Conservation (phyloP, 2,113 vertebrate species). For the Ascaphus truei region DNA sequence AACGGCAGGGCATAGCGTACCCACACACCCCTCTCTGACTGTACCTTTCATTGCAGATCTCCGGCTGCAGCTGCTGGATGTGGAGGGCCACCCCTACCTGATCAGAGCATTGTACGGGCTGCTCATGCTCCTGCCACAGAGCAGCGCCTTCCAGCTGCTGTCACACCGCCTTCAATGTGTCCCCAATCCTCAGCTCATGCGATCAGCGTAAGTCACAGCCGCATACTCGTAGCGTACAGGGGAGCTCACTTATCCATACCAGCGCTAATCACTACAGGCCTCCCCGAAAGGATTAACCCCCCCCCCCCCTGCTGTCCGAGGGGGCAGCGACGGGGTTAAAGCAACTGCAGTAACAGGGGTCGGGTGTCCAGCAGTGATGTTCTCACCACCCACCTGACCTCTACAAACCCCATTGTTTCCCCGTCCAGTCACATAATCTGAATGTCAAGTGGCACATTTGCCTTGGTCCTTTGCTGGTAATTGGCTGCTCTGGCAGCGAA, state of each 20-base stretch:
- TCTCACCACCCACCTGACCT: too few species aligned
- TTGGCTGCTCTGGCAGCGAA: too few species aligned
- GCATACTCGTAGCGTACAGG: rapidly evolving
- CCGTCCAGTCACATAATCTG: too few species aligned
- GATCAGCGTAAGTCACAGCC: slow-evolving; percentile 61
- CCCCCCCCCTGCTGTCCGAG: not conserved
- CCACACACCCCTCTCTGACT: not conserved
- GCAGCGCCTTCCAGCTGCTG: slow-evolving; percentile 93
- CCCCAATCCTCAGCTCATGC: slow-evolving; percentile 94
- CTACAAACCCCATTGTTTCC: too few species aligned
- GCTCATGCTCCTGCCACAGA: slow-evolving; percentile 96
- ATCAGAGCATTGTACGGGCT: slow-evolving; percentile 94
- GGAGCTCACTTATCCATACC: not conserved
- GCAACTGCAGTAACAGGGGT: too few species aligned
- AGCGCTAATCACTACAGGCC: not conserved
- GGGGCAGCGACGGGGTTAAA: too few species aligned
- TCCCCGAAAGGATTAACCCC: not conserved
- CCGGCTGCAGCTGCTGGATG: slow-evolving; percentile 89
- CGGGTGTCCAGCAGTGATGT: too few species aligned
- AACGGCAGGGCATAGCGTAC: not conserved
- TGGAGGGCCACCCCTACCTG: slow-evolving; percentile 94
- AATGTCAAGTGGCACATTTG: too few species aligned
- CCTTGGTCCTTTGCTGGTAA: too few species aligned
- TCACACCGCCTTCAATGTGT: slow-evolving; percentile 90
- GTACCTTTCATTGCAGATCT: slow-evolving; percentile 69